Evolutionary conservation across 2,113 vertebrate genomes (phyloP).

Genomic region (Ptychochromis oligacanthus): DNA sequence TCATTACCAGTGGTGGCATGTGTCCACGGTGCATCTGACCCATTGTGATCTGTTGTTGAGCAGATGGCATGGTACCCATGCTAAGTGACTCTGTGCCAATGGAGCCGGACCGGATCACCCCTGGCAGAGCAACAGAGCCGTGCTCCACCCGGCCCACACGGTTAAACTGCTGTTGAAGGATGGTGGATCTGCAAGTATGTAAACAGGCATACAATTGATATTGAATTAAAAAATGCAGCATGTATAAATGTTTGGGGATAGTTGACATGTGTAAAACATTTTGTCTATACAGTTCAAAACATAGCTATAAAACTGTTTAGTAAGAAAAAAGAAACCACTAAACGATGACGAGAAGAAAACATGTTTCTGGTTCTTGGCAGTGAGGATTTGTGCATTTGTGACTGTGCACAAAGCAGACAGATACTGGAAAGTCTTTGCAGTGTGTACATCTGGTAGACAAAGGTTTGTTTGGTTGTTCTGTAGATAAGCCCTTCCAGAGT

Average conservation of each 20-base stretch:
- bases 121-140: constrained; percentile 92
- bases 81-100: constrained; percentile 94
- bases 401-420: constrained; percentile 29
- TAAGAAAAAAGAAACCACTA: not conserved
- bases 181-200: constrained; percentile 78
- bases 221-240: not conserved
- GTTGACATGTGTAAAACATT: not conserved
- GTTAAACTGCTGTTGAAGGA: constrained; percentile 98
- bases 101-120: constrained; percentile 95
- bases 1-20: constrained; percentile 92
- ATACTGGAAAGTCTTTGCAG: constrained; percentile 12
- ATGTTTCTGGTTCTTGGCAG: not conserved
- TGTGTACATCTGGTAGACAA: constrained; percentile 30
- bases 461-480: constrained; percentile 48
- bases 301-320: not conserved
- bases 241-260: too few relatives aligned
- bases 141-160: constrained; percentile 91
- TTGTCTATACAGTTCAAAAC: not conserved
- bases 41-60: constrained; percentile 94
- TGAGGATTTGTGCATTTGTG: not conserved
- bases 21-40: constrained; percentile 98
- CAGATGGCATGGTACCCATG: constrained; percentile 93
- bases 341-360: not conserved
- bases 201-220: not conserved
- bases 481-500: constrained; percentile 39